Evolutionary conservation across 2,797 vertebrate species (phyloP), one percentile per base, ranked within the genome.

Genomic region (Chelon labrosus): DNA sequence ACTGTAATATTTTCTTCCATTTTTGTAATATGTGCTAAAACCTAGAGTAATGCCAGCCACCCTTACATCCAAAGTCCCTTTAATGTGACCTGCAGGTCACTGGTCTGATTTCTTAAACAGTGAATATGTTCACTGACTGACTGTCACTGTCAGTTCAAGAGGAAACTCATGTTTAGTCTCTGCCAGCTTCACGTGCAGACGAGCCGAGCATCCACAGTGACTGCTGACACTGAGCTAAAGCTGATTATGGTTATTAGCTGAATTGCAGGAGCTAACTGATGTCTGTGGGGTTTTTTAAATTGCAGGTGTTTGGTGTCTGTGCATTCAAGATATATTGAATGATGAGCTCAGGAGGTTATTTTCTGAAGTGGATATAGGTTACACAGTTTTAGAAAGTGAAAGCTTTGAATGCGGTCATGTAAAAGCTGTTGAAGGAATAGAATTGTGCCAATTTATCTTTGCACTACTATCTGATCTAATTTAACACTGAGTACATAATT

Each of bases 221-320:
- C 62, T 68, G 85, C 85, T 80, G 82, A 79, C 81, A 65, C 72
- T 20, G 59, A 64, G 14, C 57, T 70, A 0, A 47, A 75, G 77
- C 65, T 74, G 76, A 88, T 89, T 80, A 91, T 68, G 83, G 85
- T 75, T 58, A 77, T 90, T 83, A 84, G 80, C 20, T 38, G 11
- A 74, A 84, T 67, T 73, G 41, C 59, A 85, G 77, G 52, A 62
- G 65, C 64, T 70, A 42, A 75, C 46, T 63, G 37, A 47, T 51
- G 81, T 61, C 77, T 86, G 80, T 44, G 73, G 78, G 4, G 22
- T 22, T 22, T 22, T 60, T 35, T 1, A 19, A 75, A 90, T 89
- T 50, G 77, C 74, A 79, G 77, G 67, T 70, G 72, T 82, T 68
- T 44, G 35, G 39, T 77, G 70, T 83, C 78, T 84, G 74, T 87